phyloP scores from a whole-genome alignment of 1,140 invertebrate genomes.

The Drosophila lini region DNA sequence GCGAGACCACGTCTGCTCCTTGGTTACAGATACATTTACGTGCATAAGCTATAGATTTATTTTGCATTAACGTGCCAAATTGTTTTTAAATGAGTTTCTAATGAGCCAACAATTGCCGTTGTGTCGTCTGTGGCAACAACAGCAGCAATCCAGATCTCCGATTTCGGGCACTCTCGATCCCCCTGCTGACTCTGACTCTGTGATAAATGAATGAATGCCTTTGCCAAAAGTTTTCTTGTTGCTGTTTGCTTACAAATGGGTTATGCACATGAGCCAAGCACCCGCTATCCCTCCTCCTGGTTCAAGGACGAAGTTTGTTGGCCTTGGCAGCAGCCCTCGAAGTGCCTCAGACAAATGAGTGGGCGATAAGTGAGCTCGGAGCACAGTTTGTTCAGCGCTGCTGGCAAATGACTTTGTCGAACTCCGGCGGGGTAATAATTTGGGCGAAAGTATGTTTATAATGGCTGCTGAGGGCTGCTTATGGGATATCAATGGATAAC shows the following conservation, averaged over 20 bases:
- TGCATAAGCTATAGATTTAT: conserved; percentile 82
- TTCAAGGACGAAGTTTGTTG: conserved; percentile 79
- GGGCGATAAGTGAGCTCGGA: conserved; percentile 51
- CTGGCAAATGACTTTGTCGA: conserved; percentile 52
- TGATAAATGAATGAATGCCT: conserved; percentile 68
- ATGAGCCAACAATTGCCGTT: conserved; percentile 78
- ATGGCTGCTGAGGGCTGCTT: conserved; percentile 37
- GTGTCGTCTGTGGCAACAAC: conserved; percentile 49
- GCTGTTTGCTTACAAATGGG: conserved; percentile 54
- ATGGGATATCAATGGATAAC: conserved; percentile 39
- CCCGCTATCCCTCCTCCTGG: not conserved
- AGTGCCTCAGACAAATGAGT: conserved; percentile 56
- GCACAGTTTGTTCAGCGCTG: conserved; percentile 28
- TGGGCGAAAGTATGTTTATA: conserved; percentile 36
- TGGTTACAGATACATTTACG: conserved; percentile 29
- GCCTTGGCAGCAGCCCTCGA: conserved; percentile 50
- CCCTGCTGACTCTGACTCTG: not conserved
- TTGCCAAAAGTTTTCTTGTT: conserved; percentile 42
- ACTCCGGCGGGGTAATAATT: conserved; percentile 42
- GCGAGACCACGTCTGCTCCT: conserved; percentile 19
- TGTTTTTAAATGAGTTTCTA: conserved; percentile 83
- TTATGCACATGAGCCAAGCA: conserved; percentile 44
- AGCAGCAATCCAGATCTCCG: conserved; percentile 38
- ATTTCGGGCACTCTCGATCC: conserved; percentile 47
- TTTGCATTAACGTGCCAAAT: conserved; percentile 83